Conservation (phyloP, 92 coral and sea anemone genomes). For the Parazoanthus swiftii region DNA sequence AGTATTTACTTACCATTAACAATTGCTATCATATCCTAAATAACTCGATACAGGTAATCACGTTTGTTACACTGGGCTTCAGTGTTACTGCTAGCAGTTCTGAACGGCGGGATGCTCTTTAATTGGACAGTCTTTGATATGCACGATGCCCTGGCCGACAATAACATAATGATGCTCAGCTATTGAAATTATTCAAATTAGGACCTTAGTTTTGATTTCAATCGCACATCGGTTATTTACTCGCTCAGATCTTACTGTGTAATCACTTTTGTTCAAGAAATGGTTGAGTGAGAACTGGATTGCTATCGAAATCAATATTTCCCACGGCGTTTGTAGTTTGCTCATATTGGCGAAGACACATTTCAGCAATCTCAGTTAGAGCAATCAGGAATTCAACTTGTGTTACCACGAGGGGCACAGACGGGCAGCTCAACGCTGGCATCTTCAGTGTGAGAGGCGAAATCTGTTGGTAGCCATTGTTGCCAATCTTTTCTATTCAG, state of each 20-base stretch:
- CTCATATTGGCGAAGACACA: background rate
- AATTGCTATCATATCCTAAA: background rate
- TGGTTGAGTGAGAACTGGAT: constrained; percentile 27
- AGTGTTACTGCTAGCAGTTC: background rate
- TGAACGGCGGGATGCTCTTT: background rate
- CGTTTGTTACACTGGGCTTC: background rate
- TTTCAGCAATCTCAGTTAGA: background rate
- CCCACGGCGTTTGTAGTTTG: constrained; percentile 18
- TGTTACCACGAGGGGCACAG: background rate
- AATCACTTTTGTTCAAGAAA: constrained; percentile 34
- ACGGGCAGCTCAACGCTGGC: background rate
- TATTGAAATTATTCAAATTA: constrained; percentile 41
- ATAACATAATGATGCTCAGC: constrained; percentile 19
- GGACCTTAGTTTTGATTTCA: constrained; percentile 19
- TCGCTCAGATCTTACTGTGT: constrained; percentile 23
- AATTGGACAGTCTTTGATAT: constrained; percentile 17
- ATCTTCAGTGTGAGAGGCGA: background rate
- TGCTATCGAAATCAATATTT: constrained; percentile 2
- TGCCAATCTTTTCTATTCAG: background rate
- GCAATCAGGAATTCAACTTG: background rate
- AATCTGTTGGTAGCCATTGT: background rate
- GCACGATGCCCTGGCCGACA: constrained; percentile 2
- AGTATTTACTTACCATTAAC: background rate
- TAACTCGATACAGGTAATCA: too few species aligned
- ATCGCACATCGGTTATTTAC: constrained; percentile 21